A percentile compares a stretch with the other conserved stretches of the same genome.
phyloP scores from a whole-genome alignment of 37 sponge, comb jelly and placozoan genomes.

The Theonella swinhoei region DNA sequence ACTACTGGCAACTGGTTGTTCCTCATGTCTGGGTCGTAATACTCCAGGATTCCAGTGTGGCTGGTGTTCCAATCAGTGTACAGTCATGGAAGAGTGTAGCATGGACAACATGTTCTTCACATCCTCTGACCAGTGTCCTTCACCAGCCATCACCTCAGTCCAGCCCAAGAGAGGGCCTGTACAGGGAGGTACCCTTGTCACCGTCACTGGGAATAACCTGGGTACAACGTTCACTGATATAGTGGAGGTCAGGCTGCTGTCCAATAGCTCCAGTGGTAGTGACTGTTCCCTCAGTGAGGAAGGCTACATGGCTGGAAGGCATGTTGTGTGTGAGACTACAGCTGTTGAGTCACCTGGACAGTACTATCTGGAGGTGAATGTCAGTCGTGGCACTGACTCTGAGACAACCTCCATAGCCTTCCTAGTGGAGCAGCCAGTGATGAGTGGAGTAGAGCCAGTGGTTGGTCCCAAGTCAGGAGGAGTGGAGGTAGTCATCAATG shows the following conservation, averaged over 20 bases:
- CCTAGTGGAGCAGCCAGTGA: conserved; percentile 25
- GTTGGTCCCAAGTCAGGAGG: conserved; percentile 82
- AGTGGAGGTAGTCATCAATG: conserved; percentile 54
- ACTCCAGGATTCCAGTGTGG: conserved; percentile 55
- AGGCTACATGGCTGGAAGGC: conserved; percentile 36
- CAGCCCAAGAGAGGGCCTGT: conserved; percentile 60
- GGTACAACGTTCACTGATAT: conserved; percentile 47
- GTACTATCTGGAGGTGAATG: not conserved
- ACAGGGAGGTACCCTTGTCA: conserved; percentile 68
- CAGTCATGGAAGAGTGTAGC: conserved; percentile 20
- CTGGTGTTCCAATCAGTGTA: conserved; percentile 52
- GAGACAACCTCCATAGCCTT: too few relatives aligned
- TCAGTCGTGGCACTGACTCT: not conserved
- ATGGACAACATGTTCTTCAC: not conserved
- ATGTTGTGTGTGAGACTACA: conserved; percentile 36
- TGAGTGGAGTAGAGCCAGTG: conserved; percentile 56
- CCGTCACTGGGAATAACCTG: conserved; percentile 72
- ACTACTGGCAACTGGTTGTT: conserved; percentile 28
- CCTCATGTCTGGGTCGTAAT: conserved; percentile 43
- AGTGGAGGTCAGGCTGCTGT: not conserved
- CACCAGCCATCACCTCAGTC: conserved; percentile 44
- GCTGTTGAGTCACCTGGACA: not conserved
- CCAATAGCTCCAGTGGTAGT: conserved; percentile 7
- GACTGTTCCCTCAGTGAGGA: conserved; percentile 20
- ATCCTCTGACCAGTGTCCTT: conserved; percentile 21